A percentile compares a stretch with the other conserved stretches of the same genome.
phyloP scores from a whole-genome alignment of 2,888 invertebrate genomes.

The Melieria crassipennis region DNA sequence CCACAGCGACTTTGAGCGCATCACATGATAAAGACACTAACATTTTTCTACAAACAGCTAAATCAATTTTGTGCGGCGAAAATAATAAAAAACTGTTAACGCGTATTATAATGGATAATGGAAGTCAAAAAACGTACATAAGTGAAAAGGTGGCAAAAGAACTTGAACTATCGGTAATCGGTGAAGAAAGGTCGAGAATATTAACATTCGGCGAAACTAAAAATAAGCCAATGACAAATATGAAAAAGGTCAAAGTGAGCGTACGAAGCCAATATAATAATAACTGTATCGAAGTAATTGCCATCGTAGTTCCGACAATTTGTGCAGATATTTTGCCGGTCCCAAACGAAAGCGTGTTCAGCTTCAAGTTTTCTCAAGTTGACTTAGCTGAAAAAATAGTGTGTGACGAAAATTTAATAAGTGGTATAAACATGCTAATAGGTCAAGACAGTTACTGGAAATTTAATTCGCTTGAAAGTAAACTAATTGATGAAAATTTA shows the following conservation, averaged over 20 bases:
- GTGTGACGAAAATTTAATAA: constrained; percentile 10
- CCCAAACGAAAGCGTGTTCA: constrained; percentile 16
- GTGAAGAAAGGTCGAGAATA: constrained; percentile 27
- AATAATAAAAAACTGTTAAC: constrained; percentile 28
- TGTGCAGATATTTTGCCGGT: constrained; percentile 33
- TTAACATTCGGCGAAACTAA: constrained; percentile 35
- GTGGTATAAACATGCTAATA: constrained; percentile 36
- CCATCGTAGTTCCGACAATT: constrained; percentile 33
- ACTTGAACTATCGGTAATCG: constrained; percentile 27
- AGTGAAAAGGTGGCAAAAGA: constrained; percentile 27
- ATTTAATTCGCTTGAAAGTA: constrained; percentile 27
- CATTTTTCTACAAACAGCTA: constrained; percentile 39
- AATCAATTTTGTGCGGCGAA: constrained; percentile 28
- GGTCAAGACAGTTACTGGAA: constrained; percentile 40
- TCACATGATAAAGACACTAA: constrained; percentile 6
- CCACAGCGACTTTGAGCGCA: constrained; percentile 17
- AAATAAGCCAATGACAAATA: constrained; percentile 12
- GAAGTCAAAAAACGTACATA: constrained; percentile 38
- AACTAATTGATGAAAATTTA: constrained; percentile 28
- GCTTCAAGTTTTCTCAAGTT: constrained; percentile 12
- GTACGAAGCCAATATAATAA: constrained; percentile 34
- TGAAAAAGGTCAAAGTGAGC: constrained; percentile 30
- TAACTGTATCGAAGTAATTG: constrained; percentile 25
- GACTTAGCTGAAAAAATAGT: constrained; percentile 32
- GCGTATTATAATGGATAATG: constrained; percentile 40